Evolutionary conservation across 2,797 vertebrate species (phyloP).

Genomic region (Hydrophis major): DNA sequence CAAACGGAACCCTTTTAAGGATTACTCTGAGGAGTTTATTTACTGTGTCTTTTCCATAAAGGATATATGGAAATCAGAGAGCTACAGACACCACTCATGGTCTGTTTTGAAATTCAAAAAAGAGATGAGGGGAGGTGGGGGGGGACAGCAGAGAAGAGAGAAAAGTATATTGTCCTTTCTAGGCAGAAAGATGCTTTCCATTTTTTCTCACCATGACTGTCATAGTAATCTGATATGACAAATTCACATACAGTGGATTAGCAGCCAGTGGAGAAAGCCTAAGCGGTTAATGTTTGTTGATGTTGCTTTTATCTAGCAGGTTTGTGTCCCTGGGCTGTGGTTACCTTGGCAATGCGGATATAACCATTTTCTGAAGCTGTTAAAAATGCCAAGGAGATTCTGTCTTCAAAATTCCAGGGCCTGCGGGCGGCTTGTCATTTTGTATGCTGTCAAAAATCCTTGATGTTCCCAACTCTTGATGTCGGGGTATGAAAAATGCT

Average conservation of each 20-base stretch:
- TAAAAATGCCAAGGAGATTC: conserved; percentile 85
- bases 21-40: conserved; percentile 97
- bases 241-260: conserved; percentile 99
- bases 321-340: conserved; percentile 94
- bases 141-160: conserved; percentile 71
- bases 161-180: conserved; percentile 95
- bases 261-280: conserved; percentile 94
- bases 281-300: conserved; percentile 99
- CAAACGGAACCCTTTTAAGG: conserved; percentile 88
- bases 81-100: conserved; percentile 91
- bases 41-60: conserved; percentile 93
- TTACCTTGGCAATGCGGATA: conserved; percentile 93
- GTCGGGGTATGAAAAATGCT: conserved; percentile 99
- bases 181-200: conserved; percentile 91
- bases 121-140: conserved; percentile 67
- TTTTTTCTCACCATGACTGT: conserved; percentile 97
- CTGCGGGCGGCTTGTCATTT: conserved; percentile 94
- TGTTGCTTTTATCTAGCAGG: conserved; percentile 98
- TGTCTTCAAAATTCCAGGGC: conserved; percentile 87
- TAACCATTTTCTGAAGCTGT: conserved; percentile 92
- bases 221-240: conserved; percentile 99
- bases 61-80: conserved; percentile 98
- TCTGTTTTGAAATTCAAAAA: conserved; percentile 99
- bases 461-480: conserved; percentile 99
- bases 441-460: conserved; percentile 97